A percentile compares a stretch with the other conserved stretches of the same genome.
These are phyloP conservation scores for Mechanitis messenoides DNA, from an alignment of 2,888 invertebrate genomes.

Conservation along the genomic window DNA sequence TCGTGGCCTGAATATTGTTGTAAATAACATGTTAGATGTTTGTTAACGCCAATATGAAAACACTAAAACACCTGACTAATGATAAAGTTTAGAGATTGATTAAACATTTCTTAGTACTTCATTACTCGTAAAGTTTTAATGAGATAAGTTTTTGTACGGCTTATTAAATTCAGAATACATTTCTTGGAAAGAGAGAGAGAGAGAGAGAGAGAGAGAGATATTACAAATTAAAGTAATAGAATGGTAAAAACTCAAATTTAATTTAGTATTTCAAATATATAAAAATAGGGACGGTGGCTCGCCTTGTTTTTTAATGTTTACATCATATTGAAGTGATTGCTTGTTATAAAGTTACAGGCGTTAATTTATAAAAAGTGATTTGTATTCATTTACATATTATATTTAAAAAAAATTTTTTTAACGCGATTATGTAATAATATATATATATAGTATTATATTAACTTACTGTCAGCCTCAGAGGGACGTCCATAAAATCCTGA, in stretches of 20 bases:
- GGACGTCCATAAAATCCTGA: slow-evolving; percentile 50
- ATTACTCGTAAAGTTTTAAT: slow-evolving; percentile 2
- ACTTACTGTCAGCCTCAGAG: slow-evolving; percentile 79
- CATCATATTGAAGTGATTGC: not conserved
- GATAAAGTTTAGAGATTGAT: not conserved
- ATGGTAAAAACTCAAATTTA: not conserved
- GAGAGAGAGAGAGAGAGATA: not conserved
- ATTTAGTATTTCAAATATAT: not conserved
- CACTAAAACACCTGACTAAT: not conserved
- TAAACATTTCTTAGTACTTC: not conserved
- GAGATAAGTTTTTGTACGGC: not conserved
- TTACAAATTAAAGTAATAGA: slow-evolving; percentile 1
- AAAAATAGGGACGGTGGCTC: not conserved
- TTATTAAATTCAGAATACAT: not conserved
- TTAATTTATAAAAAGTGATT: not conserved
- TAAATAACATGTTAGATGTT: not conserved
- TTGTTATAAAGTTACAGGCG: not conserved
- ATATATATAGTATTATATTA: slow-evolving; percentile 8
- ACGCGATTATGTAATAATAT: no score
- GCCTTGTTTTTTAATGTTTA: not conserved
- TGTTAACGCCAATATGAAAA: not conserved
- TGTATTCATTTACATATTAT: not conserved
- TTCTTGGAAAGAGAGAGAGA: not conserved
- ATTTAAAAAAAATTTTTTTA: not conserved
- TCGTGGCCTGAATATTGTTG: not conserved